Percentiles rank a stretch among this genome's conserved stretches.
phyloP scores from a whole-genome alignment of 2,113 vertebrate species.

The Malurus melanocephalus region DNA sequence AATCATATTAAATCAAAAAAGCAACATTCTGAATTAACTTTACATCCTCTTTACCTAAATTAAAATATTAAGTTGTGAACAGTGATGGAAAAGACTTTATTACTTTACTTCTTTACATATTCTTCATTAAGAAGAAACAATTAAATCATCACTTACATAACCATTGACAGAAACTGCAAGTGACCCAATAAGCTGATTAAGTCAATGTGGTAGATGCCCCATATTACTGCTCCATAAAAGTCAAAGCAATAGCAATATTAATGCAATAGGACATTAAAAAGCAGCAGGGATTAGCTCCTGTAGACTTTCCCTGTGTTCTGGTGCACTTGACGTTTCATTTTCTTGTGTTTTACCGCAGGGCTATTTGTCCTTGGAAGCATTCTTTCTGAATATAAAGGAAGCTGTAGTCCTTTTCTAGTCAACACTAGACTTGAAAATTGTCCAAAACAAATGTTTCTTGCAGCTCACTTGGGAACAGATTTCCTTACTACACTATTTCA shows the following conservation, averaged over 20 bases:
- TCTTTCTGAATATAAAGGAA: background rate
- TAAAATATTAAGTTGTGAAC: background rate
- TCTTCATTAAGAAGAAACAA: background rate
- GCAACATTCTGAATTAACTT: background rate
- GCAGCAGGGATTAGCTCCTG: background rate
- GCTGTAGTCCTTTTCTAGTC: background rate
- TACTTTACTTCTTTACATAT: background rate
- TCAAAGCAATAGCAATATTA: background rate
- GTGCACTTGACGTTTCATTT: background rate
- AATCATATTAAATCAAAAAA: background rate
- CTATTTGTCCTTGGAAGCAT: background rate
- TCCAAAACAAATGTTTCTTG: background rate
- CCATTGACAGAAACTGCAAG: background rate
- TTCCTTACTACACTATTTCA: background rate
- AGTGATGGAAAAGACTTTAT: background rate
- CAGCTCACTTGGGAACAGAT: background rate
- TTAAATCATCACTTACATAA: background rate
- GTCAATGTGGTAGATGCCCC: background rate
- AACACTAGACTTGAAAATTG: background rate
- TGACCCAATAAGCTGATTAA: background rate
- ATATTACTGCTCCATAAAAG: background rate
- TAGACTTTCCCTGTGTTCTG: background rate
- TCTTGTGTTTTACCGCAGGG: background rate
- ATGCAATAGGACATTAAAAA: background rate
- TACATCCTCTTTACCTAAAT: background rate